Evolutionary conservation across 2,797 vertebrate species (phyloP).

Genomic region (Xiphorhynchus erythropygius): DNA sequence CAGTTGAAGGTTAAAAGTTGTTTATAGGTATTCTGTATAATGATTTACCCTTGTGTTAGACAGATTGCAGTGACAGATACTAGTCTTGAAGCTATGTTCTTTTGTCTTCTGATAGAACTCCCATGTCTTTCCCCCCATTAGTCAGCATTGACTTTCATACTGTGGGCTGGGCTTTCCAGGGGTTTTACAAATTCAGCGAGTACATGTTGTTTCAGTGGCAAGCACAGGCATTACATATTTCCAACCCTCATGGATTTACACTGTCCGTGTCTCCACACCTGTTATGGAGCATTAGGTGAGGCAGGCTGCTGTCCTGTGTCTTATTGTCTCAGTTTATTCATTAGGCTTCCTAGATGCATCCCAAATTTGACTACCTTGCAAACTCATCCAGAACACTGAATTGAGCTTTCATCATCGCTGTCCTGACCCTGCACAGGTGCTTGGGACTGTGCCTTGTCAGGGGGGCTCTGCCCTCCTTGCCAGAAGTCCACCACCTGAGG

Average conservation of each 20-base stretch:
- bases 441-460: rapidly evolving
- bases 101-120: background rate
- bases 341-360: background rate
- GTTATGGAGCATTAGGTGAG: background rate
- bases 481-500: rapidly evolving
- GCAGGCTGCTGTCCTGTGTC: background rate
- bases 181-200: background rate
- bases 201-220: background rate
- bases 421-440: background rate
- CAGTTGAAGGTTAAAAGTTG: background rate
- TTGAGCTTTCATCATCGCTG: background rate
- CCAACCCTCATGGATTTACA: rapidly evolving
- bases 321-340: background rate
- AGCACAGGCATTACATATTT: background rate
- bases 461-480: rapidly evolving
- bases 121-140: background rate
- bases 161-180: background rate
- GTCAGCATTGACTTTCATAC: background rate
- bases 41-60: background rate
- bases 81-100: background rate
- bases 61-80: rapidly evolving
- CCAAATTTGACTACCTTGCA: background rate
- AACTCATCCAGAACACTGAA: background rate
- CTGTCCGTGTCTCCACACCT: background rate
- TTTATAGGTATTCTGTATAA: background rate